Evolutionary conservation across 2,888 invertebrate species (phyloP).

Genomic region (Thelaira solivaga): DNA sequence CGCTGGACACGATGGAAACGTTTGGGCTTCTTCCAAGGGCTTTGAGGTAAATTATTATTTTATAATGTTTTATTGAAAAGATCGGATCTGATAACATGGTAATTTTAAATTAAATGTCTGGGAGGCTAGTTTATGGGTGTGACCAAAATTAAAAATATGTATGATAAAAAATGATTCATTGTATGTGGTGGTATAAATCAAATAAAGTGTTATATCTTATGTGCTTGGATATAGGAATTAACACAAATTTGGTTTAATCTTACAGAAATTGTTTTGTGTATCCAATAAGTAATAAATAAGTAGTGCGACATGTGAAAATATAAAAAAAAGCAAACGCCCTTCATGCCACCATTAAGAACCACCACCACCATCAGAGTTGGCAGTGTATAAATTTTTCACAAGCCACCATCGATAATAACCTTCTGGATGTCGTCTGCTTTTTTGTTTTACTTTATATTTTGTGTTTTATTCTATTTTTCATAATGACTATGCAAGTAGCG

Average conservation of each 20-base stretch:
- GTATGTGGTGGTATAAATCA: background rate
- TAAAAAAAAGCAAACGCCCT: constrained; percentile 57
- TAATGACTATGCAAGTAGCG: constrained; percentile 30
- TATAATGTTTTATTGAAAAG: background rate
- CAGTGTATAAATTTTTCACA: constrained; percentile 22
- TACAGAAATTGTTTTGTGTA: constrained; percentile 25
- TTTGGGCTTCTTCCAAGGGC: constrained; percentile 95
- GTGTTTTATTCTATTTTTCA: constrained; percentile 26
- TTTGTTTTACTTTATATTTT: constrained; percentile 3
- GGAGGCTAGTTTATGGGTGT: constrained; percentile 47
- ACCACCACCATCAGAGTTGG: constrained; percentile 18
- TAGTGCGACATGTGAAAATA: constrained; percentile 28
- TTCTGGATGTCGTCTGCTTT: constrained; percentile 38
- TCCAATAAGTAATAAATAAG: constrained; percentile 1
- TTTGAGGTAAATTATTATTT: constrained; percentile 88
- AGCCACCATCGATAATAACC: constrained; percentile 53
- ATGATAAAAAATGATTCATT: constrained; percentile 32
- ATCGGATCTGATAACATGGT: background rate
- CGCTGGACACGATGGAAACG: constrained; percentile 95
- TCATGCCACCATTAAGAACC: constrained; percentile 35
- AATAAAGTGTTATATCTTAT: background rate
- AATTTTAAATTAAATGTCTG: constrained; percentile 4
- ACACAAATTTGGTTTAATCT: constrained; percentile 7
- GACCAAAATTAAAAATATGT: constrained; percentile 32
- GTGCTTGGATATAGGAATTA: background rate